These are phyloP conservation scores for Psophia crepitans DNA, from an alignment of 2,113 vertebrate species.

Conservation along the genomic window DNA sequence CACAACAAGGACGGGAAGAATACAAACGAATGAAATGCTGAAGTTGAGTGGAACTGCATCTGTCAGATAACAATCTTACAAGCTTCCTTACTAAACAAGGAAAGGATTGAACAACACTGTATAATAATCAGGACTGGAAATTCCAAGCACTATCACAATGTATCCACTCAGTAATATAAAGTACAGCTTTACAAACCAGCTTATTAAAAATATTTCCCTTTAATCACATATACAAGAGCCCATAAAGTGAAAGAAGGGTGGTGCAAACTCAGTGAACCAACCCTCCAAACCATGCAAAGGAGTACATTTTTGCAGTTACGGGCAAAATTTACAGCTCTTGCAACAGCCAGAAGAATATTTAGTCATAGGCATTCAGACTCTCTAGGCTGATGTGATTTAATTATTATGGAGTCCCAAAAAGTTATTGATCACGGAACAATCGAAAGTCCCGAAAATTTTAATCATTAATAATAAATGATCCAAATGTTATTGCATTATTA, in stretches of 20 bases:
- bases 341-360: background rate
- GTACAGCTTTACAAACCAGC: background rate
- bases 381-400: background rate
- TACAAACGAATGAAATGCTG: background rate
- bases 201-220: background rate
- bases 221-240: background rate
- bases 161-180: background rate
- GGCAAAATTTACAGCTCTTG: conserved; percentile 1
- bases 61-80: background rate
- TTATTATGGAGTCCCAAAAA: background rate
- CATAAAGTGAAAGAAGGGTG: background rate
- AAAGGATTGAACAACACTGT: background rate
- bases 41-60: background rate
- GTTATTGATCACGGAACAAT: background rate
- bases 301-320: background rate
- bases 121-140: background rate
- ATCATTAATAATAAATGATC: background rate
- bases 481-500: background rate
- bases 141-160: background rate
- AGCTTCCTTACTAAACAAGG: conserved; percentile 6
- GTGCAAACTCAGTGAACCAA: background rate
- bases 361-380: conserved; percentile 19
- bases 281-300: background rate
- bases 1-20: background rate
- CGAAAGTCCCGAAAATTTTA: background rate